These are phyloP conservation scores for Lineus longissimus DNA, from an alignment of 1,140 invertebrate species.

Conservation along the genomic window DNA sequence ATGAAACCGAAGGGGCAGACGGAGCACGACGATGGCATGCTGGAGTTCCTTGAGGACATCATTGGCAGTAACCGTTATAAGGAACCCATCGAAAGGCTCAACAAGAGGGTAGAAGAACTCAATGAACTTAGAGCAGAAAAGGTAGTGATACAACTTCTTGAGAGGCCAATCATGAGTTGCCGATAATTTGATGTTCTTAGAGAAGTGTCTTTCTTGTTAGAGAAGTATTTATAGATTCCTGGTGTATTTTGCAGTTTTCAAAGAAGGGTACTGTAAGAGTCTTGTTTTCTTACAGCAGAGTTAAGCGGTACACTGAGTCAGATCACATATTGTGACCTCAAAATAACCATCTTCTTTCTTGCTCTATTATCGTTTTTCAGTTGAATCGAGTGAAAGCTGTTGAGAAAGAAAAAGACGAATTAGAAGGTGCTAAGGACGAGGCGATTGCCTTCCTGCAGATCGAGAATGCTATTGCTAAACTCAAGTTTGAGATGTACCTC, in stretches of 20 bases:
- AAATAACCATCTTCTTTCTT: too few relatives aligned
- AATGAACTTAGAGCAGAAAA: constrained; percentile 80
- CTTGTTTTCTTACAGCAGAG: too few relatives aligned
- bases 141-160: constrained; percentile 35
- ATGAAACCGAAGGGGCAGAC: constrained; percentile 92
- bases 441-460: constrained; percentile 76
- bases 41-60: constrained; percentile 98
- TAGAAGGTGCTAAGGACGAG: constrained; percentile 82
- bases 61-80: constrained; percentile 85
- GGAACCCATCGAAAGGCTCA: constrained; percentile 78
- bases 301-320: too few relatives aligned
- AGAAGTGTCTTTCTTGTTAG: background rate
- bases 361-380: constrained; percentile 31
- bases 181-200: background rate
- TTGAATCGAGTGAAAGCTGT: constrained; percentile 82
- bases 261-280: too few relatives aligned
- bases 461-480: constrained; percentile 70
- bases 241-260: too few relatives aligned
- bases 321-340: too few relatives aligned
- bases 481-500: constrained; percentile 69
- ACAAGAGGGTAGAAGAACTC: constrained; percentile 71
- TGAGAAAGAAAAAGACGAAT: constrained; percentile 81
- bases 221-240: too few relatives aligned
- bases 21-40: constrained; percentile 83
- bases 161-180: too few relatives aligned